These are phyloP conservation scores for Meandrina meandrites DNA, from an alignment of 92 coral and sea anemone genomes.

Conservation along the genomic window DNA sequence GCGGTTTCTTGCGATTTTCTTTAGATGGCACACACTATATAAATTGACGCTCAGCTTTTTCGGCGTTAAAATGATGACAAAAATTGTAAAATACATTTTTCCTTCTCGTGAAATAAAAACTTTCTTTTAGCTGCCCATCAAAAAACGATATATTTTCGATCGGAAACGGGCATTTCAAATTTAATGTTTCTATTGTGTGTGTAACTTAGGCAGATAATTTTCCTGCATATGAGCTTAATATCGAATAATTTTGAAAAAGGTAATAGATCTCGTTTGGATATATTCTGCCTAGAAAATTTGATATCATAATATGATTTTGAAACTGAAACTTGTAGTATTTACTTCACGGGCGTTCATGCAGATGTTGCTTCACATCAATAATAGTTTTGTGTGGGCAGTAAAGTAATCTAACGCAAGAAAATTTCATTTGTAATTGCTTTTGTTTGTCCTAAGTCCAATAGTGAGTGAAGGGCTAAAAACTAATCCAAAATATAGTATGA, in stretches of 20 bases:
- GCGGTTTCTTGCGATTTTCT: slow-evolving; percentile 34
- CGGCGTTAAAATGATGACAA: background rate
- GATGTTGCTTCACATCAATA: background rate
- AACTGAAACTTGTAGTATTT: background rate
- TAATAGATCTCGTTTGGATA: background rate
- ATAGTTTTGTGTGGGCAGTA: slow-evolving; percentile 33
- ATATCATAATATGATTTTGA: background rate
- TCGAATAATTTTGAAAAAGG: background rate
- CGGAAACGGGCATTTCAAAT: background rate
- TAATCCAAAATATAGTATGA: background rate
- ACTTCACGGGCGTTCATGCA: background rate
- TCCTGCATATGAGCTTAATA: background rate
- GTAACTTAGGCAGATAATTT: background rate
- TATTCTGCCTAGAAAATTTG: background rate
- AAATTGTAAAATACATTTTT: background rate
- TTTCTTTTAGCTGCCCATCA: background rate
- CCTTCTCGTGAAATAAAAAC: background rate
- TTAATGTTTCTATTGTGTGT: background rate
- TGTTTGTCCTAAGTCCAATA: slow-evolving; percentile 9
- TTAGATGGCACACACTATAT: background rate
- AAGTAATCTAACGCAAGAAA: background rate
- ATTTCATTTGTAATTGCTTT: slow-evolving; percentile 11
- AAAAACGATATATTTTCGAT: background rate
- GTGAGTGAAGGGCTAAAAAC: background rate
- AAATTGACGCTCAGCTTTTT: background rate